Conservation (phyloP, 2,797 vertebrate genomes). For the Oreochromis grahami region DNA sequence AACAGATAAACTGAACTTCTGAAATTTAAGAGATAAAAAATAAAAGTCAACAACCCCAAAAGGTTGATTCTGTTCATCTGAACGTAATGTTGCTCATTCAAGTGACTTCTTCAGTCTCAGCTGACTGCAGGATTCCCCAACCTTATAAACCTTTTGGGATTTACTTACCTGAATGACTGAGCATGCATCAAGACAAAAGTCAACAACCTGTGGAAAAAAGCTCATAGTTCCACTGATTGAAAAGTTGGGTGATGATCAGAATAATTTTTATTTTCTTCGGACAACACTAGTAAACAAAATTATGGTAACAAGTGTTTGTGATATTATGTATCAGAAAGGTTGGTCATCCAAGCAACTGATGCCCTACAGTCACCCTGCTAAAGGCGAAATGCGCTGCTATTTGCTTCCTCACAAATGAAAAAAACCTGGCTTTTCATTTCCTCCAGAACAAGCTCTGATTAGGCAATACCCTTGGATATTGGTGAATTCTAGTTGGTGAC, state of each 20-base stretch:
- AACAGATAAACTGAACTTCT: not conserved
- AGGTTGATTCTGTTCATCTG: not conserved
- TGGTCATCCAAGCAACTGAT: not conserved
- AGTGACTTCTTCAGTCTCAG: not conserved
- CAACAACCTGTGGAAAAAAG: not conserved
- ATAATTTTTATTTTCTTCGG: not conserved
- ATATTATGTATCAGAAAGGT: not conserved
- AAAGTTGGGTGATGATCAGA: not conserved
- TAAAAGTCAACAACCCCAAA: not conserved
- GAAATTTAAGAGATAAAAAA: not conserved
- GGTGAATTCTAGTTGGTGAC: slow-evolving; percentile 3
- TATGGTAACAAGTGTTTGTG: not conserved
- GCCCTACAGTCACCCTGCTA: not conserved
- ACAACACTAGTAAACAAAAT: not conserved
- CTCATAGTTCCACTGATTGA: not conserved
- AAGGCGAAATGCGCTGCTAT: not conserved
- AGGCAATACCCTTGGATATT: slow-evolving; percentile 36
- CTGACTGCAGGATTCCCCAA: not conserved
- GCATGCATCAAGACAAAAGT: not conserved
- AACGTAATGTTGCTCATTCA: not conserved
- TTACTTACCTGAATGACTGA: not conserved
- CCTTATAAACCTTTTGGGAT: not conserved
- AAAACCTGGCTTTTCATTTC: slow-evolving; percentile 29
- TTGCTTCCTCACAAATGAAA: slow-evolving; percentile 25
- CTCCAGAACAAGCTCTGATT: slow-evolving; percentile 36